Conservation (phyloP, 2,113 vertebrate genomes). For the Ancistrus triradiatus region DNA sequence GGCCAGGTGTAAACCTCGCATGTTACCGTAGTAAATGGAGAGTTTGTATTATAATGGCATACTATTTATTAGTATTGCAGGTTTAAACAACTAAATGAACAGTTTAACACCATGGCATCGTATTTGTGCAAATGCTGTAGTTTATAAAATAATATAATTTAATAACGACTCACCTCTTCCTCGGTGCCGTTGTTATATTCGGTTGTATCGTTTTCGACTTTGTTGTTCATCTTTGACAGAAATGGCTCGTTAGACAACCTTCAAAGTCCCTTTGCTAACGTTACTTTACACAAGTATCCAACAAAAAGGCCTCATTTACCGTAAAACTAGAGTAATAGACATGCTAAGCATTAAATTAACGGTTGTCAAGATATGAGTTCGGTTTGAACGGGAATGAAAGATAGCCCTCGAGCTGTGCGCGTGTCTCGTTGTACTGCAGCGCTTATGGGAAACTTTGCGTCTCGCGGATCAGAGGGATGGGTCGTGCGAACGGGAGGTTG, state of each 20-base stretch:
- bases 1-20: background rate
- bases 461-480: background rate
- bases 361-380: background rate
- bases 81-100: background rate
- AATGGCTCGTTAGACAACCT: background rate
- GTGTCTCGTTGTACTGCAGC: background rate
- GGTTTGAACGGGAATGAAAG: background rate
- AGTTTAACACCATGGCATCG: too few relatives aligned
- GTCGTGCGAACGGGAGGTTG: background rate
- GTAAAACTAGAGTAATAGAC: background rate
- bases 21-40: background rate
- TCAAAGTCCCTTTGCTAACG: background rate
- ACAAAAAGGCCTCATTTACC: background rate
- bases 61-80: background rate
- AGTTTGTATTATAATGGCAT: background rate
- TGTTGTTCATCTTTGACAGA: constrained; percentile 62
- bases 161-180: constrained; percentile 62
- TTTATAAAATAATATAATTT: background rate
- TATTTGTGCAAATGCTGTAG: too few relatives aligned
- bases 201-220: constrained; percentile 63
- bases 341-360: too few relatives aligned
- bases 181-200: constrained; percentile 68
- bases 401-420: background rate
- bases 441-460: constrained; percentile 1
- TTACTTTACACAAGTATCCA: background rate